Evolutionary conservation across 1,140 invertebrate genomes (phyloP), one percentile per base, ranked within the genome.

Genomic region (Protaetia brevitarsis): DNA sequence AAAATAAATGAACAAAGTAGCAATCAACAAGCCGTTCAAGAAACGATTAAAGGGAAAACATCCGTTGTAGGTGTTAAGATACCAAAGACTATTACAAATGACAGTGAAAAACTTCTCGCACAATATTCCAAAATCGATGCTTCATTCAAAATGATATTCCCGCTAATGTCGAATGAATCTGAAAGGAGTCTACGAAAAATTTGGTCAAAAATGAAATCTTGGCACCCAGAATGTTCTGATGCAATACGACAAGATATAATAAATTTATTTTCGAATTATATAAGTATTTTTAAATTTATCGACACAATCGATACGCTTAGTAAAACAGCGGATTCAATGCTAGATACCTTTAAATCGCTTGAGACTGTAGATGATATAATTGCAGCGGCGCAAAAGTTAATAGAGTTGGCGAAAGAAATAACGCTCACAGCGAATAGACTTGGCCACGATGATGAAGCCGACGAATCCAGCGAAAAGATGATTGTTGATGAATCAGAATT

Each of bases 91-190:
- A 61, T 69, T 0, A 68, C 65, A 56, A 65, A 69, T 34, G 62
- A 71, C 31, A 68, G 60, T 3, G 61, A 68, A 19, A 64, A 69
- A 58, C 58, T 72, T 34, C 65, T 70, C 28, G 66, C 7, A 8
- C 66, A 72, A 41, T 68, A 65, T 13, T 59, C 61, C n/a, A n/a
- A 69, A 61, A 69, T 72, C 8, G 60, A 67, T 7, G 56, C 10
- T 10, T 63, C 63, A 8, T 36, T 69, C 21, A 28, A 67, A 64
- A 57, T 26, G 63, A 23, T 45, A 64, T 29, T 31, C 34, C 27
- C 26, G 1, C 51, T 64, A 51, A 61, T 58, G 45, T 27, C 28
- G n/a, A 29, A 3, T 2, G 28, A 4, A 30, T 29, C 23, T 31
- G 58, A 60, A 60, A 10, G 16, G 1, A 13, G 34, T 1, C 11